These are phyloP conservation scores for Darevskia mixta DNA, from an alignment of 2,797 vertebrate species.

Conservation along the genomic window DNA sequence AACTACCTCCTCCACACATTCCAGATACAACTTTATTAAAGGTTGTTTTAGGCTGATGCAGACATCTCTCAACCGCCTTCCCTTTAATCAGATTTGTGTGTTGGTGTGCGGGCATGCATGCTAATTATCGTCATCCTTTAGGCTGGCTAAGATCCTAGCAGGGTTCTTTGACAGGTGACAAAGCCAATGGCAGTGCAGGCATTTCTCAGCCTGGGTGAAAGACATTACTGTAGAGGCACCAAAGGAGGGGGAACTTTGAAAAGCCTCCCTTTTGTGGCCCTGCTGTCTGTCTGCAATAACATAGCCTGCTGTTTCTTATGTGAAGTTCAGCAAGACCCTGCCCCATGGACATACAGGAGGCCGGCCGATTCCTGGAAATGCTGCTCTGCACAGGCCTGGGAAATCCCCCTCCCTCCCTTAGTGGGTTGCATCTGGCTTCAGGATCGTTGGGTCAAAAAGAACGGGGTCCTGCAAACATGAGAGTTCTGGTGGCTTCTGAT, in stretches of 20 bases:
- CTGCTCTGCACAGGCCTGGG: background rate
- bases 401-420: background rate
- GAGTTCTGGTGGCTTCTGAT: too few species aligned
- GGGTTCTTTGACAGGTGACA: background rate
- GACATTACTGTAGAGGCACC: background rate
- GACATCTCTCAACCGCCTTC: background rate
- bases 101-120: too few species aligned
- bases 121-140: background rate
- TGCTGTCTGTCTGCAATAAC: too few species aligned
- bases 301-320: background rate
- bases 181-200: background rate
- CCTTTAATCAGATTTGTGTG: background rate
- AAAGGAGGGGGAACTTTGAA: background rate
- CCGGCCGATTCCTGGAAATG: background rate
- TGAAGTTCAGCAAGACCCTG: background rate
- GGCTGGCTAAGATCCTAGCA: background rate
- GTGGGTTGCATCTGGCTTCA: background rate
- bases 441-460: background rate
- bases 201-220: background rate
- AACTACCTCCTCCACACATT: background rate
- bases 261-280: background rate
- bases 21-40: constrained; percentile 22
- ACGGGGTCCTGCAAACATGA: too few species aligned
- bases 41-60: background rate
- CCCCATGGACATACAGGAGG: too few species aligned